Evolutionary conservation across 2,797 vertebrate genomes (phyloP).

Genomic region (Coregonus ussuriensis): DNA sequence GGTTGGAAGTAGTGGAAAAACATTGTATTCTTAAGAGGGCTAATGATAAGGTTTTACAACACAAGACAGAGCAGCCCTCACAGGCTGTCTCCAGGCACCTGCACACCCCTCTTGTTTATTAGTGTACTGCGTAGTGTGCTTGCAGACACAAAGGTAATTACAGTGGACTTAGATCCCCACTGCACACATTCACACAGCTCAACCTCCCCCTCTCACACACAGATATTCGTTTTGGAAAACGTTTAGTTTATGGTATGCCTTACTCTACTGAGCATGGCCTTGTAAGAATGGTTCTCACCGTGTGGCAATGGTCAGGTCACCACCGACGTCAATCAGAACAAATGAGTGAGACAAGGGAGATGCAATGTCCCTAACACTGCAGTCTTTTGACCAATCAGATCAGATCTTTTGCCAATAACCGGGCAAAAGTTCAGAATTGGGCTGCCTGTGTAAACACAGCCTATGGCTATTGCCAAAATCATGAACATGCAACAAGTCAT

Average conservation of each 20-base stretch:
- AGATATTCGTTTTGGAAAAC: neutral
- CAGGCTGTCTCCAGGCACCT: constrained; percentile 42
- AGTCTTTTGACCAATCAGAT: too few relatives aligned
- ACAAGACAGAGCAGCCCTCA: neutral
- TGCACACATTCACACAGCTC: constrained; percentile 16
- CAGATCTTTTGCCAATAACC: too few relatives aligned
- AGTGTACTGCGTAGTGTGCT: constrained; percentile 64
- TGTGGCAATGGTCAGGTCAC: neutral
- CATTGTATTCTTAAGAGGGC: constrained; percentile 1
- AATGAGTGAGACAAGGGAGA: too few relatives aligned
- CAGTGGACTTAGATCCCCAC: constrained; percentile 66
- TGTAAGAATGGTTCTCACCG: neutral
- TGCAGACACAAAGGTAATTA: constrained; percentile 69
- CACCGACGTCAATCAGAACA: too few relatives aligned
- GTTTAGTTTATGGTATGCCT: neutral
- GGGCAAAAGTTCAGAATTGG: too few relatives aligned
- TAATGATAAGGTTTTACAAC: constrained; percentile 46
- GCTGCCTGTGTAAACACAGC: neutral
- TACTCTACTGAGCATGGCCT: neutral
- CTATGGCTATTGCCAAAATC: neutral
- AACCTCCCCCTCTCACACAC: neutral
- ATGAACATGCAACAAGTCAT: too few relatives aligned
- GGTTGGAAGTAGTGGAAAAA: neutral
- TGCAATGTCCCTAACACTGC: too few relatives aligned
- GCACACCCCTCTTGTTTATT: constrained; percentile 39